Percentiles rank a stretch among this genome's conserved stretches.
phyloP scores from a whole-genome alignment of 2,888 invertebrate species.

The Ophion ellenae region DNA sequence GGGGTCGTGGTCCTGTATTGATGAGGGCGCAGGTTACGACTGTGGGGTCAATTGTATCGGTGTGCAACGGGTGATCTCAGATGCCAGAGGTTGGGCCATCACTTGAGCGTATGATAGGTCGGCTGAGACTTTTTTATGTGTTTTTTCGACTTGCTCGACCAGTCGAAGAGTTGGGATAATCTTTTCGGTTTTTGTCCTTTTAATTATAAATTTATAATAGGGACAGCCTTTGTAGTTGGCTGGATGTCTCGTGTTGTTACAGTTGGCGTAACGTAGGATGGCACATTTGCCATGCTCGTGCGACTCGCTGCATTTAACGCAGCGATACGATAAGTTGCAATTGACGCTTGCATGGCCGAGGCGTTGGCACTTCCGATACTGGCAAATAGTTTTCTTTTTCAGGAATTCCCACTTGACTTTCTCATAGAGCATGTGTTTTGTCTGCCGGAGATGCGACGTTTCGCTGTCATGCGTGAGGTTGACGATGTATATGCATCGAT shows the following conservation, averaged over 20 bases:
- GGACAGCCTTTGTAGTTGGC: constrained; percentile 43
- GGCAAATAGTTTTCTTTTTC: neutral
- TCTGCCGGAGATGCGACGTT: neutral
- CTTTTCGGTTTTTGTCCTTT: neutral
- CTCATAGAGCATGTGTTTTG: constrained; percentile 4
- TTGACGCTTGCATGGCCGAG: constrained; percentile 28
- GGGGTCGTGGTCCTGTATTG: too few species aligned
- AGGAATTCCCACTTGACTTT: constrained; percentile 8
- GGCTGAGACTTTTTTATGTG: too few species aligned
- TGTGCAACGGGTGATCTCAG: too few species aligned
- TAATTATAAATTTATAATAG: constrained; percentile 11
- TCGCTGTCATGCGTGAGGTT: constrained; percentile 29
- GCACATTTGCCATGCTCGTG: constrained; percentile 25
- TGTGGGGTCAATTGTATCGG: too few species aligned
- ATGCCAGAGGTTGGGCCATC: too few species aligned
- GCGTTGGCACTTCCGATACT: constrained; percentile 38
- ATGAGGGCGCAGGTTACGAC: too few species aligned
- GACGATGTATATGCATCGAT: constrained; percentile 34
- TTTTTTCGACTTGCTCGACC: too few species aligned
- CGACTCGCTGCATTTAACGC: constrained; percentile 32
- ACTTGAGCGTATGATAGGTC: too few species aligned
- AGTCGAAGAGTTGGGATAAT: too few species aligned
- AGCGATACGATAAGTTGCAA: neutral
- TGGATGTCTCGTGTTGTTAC: constrained; percentile 22
- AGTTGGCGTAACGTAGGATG: constrained; percentile 26